Percentiles rank a stretch among this genome's conserved stretches.
phyloP scores from a whole-genome alignment of 2,797 vertebrate species.

The Darevskia nairensis region DNA sequence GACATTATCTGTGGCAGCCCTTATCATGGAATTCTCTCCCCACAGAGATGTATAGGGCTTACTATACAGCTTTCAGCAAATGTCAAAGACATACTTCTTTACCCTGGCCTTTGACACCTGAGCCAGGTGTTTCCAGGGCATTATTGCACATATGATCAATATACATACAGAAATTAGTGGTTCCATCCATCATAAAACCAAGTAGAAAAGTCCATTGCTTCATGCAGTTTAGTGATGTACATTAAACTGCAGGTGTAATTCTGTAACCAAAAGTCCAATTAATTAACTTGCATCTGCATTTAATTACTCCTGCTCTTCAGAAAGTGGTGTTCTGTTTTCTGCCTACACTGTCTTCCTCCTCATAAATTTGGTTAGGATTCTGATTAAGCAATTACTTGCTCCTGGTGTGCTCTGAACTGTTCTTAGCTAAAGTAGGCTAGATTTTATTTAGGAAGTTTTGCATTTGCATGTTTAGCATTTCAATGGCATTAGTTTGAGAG shows the following conservation, averaged over 20 bases:
- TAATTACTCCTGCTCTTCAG: background rate
- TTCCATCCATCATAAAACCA: background rate
- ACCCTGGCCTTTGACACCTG: too few species aligned
- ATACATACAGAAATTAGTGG: background rate
- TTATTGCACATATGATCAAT: background rate
- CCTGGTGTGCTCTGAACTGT: fast-evolving
- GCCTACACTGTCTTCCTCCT: background rate
- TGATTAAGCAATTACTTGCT: fast-evolving
- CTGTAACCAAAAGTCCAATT: background rate
- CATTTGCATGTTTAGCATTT: background rate
- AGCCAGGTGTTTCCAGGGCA: too few species aligned
- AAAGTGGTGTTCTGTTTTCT: background rate
- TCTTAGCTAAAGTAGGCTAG: fast-evolving
- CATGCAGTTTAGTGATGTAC: background rate
- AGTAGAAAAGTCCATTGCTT: too few species aligned
- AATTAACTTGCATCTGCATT: background rate
- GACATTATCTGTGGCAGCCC: too few species aligned
- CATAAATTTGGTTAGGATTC: background rate
- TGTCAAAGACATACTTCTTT: too few species aligned
- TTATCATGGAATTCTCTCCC: too few species aligned
- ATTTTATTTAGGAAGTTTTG: fast-evolving
- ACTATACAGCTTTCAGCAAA: too few species aligned
- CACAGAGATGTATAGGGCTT: too few species aligned
- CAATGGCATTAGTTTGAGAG: background rate
- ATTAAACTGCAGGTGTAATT: background rate